Percentiles rank a stretch among this genome's conserved stretches.
These are phyloP conservation scores for Falco punctatus DNA, from an alignment of 2,113 vertebrate species.

Conservation along the genomic window DNA sequence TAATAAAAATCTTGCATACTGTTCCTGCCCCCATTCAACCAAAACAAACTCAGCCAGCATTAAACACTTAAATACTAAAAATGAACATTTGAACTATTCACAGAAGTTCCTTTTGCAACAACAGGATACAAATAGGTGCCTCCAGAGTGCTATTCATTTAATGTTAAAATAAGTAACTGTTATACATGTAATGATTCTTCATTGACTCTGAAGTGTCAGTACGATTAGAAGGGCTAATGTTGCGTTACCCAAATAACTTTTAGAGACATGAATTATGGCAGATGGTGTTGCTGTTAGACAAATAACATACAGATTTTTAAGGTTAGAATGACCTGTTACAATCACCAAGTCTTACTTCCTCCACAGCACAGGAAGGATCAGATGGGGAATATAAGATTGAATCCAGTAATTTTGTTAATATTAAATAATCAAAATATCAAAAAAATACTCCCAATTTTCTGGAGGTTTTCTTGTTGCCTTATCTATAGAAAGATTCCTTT, in stretches of 20 bases:
- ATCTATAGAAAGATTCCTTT: not conserved
- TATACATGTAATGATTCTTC: not conserved
- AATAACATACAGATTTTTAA: not conserved
- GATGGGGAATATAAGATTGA: not conserved
- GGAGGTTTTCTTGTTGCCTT: not conserved
- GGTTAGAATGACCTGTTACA: not conserved
- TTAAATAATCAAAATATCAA: not conserved
- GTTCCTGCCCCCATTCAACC: not conserved
- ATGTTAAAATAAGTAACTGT: not conserved
- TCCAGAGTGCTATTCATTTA: not conserved
- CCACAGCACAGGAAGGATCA: not conserved
- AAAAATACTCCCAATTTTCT: not conserved
- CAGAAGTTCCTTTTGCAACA: not conserved
- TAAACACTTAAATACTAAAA: not conserved
- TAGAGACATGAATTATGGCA: not conserved
- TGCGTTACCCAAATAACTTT: not conserved
- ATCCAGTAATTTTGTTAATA: not conserved
- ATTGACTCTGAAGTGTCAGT: not conserved
- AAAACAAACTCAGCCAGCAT: not conserved
- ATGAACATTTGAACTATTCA: not conserved
- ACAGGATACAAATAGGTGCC: not conserved
- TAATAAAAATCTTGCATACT: not conserved
- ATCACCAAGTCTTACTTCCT: not conserved
- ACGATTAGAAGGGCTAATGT: not conserved
- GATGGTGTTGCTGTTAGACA: rapidly evolving